Conservation (phyloP, 2,888 invertebrate genomes). For the Ephialtes manifestator region DNA sequence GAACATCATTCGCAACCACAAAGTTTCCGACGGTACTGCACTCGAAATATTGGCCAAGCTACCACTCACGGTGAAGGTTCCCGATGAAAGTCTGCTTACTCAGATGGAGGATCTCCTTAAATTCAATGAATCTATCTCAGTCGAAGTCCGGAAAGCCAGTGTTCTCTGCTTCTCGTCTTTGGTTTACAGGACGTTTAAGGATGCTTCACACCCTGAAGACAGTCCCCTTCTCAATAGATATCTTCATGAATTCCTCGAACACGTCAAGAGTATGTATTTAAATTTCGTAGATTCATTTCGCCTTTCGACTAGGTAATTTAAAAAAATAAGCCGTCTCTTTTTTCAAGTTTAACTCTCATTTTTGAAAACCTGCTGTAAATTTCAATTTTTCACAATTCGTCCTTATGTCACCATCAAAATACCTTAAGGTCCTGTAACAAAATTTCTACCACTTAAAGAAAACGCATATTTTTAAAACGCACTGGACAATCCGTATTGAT, state of each 20-base stretch:
- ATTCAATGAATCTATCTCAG: slow-evolving; percentile 71
- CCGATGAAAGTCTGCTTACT: slow-evolving; percentile 83
- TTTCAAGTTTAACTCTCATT: background rate
- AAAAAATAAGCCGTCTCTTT: no score
- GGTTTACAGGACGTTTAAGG: slow-evolving; percentile 82
- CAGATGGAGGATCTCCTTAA: slow-evolving; percentile 82
- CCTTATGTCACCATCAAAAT: no score
- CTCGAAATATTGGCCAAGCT: slow-evolving; percentile 83
- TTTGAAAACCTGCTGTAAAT: background rate
- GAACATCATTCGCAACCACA: slow-evolving; percentile 82
- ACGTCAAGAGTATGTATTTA: slow-evolving; percentile 78
- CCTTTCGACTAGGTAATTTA: background rate
- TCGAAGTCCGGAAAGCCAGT: slow-evolving; percentile 82
- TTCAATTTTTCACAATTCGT: background rate
- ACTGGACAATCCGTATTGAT: no score
- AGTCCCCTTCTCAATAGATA: slow-evolving; percentile 77
- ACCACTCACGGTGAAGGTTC: slow-evolving; percentile 84
- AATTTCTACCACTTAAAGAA: no score
- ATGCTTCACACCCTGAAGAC: slow-evolving; percentile 11
- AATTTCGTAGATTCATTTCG: slow-evolving; percentile 6
- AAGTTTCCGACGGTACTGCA: slow-evolving; percentile 76
- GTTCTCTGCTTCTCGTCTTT: slow-evolving; percentile 86
- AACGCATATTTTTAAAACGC: no score
- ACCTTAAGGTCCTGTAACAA: no score
- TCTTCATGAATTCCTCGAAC: slow-evolving; percentile 80